These are phyloP conservation scores for Drosophila anomalata DNA, from an alignment of 2,888 invertebrate species.

Conservation along the genomic window DNA sequence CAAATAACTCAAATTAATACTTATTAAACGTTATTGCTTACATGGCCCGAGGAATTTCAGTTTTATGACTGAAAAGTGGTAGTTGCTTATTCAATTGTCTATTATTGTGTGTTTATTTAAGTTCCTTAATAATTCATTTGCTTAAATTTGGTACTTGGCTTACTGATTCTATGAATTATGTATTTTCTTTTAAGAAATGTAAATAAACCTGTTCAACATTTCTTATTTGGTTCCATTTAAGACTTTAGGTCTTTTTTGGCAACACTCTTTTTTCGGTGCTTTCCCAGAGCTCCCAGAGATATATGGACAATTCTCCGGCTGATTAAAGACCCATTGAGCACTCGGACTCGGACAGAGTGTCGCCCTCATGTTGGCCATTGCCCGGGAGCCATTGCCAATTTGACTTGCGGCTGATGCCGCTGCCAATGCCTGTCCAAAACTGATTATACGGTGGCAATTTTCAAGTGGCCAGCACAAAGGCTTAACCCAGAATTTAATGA, in stretches of 20 bases:
- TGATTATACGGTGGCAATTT: conserved; percentile 77
- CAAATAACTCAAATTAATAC: conserved; percentile 68
- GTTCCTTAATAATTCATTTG: neutral
- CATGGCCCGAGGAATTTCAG: conserved; percentile 5
- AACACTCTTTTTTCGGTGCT: neutral
- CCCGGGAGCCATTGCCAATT: conserved; percentile 33
- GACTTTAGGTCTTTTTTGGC: neutral
- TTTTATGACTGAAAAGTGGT: neutral
- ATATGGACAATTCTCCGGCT: conserved; percentile 20
- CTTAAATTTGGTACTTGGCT: neutral
- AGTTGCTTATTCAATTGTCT: neutral
- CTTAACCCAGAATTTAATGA: conserved; percentile 78
- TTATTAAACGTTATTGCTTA: conserved; percentile 62
- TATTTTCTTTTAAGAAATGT: neutral
- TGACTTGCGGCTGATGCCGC: conserved; percentile 32
- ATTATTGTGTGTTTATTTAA: neutral
- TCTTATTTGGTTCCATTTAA: neutral
- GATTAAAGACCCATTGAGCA: conserved; percentile 34
- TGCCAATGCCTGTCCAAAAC: conserved; percentile 59
- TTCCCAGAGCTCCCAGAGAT: conserved; percentile 3
- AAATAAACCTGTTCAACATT: conserved; percentile 1
- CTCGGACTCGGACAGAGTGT: conserved; percentile 28
- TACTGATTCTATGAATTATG: neutral
- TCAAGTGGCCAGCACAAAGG: conserved; percentile 74
- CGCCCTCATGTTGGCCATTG: conserved; percentile 16